Evolutionary conservation across 1,140 invertebrate species (phyloP), one percentile per base, ranked within the genome.

Genomic region (Sinella curviseta): DNA sequence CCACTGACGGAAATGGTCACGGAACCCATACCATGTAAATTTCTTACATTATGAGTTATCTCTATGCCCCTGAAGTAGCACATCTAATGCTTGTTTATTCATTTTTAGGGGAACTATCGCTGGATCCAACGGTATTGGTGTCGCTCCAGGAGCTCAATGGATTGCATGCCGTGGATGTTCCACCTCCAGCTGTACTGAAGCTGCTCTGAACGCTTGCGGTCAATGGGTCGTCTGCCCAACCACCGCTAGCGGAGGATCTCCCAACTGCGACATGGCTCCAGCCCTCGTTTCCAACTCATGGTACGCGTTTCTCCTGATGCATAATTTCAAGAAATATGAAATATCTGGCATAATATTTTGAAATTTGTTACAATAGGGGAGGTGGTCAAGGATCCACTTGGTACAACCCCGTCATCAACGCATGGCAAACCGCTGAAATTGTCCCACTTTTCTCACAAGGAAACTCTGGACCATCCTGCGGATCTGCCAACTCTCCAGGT

Each of bases 371-470:
- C 3, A 4, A 60, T 60, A 14, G 3, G 3, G 30, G 4, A 17
- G 26, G 26, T 30, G 65, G 26, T 33, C 65, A 31, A 24, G 65
- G 31, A 70, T 8, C 30, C 12, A 31, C 3, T n/a, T 70, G 31
- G 26, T 70, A 31, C 31, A n/a, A 70, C 26, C 12, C 26, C 26
- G 48, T 77, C n/a, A 82, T 79, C 28, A n/a, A 26, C 26, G 33
- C 34, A 16, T 82, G 81, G 81, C 34, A 28, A 0, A 20, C 26
- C 1, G 81, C 48, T 0, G 76, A 70, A 16, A 82, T 82, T 28
- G 17, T 79, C 30, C 76, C 78, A 20, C 39, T 79, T 4, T 82
- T 82, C 39, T 24, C 60, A 8, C 35, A 28, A 20, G 78, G 78
- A 17, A 82, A 82, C 34, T n/a, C 30, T 3, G 78, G 77, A 3